Evolutionary conservation across 1,140 invertebrate species (phyloP).

Genomic region (Listronotus oregonensis): DNA sequence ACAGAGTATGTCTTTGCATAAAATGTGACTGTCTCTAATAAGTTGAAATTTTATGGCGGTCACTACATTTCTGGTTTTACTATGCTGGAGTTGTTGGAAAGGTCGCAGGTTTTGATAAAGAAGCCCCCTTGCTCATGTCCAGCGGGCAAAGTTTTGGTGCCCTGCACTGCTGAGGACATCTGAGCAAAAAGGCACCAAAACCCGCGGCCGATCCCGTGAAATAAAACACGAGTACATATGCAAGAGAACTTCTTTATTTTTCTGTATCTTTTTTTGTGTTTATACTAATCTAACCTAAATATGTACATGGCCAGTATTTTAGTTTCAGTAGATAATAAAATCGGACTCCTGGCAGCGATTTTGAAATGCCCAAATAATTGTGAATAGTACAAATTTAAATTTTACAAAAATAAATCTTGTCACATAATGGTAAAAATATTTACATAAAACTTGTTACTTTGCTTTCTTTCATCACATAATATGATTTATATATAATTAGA

Average conservation of each 20-base stretch:
- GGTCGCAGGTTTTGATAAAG: constrained; percentile 51
- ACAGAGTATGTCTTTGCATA: too few species aligned
- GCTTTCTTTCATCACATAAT: background rate
- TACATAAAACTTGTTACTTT: too few species aligned
- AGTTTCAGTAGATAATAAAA: constrained; percentile 9
- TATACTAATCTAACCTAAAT: constrained; percentile 29
- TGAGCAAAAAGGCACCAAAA: constrained; percentile 58
- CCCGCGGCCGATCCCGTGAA: constrained; percentile 54
- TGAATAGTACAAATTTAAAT: background rate
- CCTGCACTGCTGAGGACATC: constrained; percentile 55
- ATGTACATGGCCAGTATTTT: constrained; percentile 42
- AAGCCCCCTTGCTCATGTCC: constrained; percentile 57
- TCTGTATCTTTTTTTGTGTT: constrained; percentile 28
- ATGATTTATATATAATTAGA: background rate
- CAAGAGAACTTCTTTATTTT: constrained; percentile 58
- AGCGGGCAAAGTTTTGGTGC: constrained; percentile 74
- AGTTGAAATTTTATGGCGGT: constrained; percentile 1
- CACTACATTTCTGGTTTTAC: too few species aligned
- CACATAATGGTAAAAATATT: too few species aligned
- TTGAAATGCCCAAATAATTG: constrained; percentile 8
- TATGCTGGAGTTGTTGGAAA: constrained; percentile 26
- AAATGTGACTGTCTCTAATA: too few species aligned
- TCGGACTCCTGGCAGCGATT: constrained; percentile 2
- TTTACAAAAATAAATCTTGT: too few species aligned
- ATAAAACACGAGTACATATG: constrained; percentile 47